Conservation (phyloP, 1,140 invertebrate genomes). For the Penaeus indicus region DNA sequence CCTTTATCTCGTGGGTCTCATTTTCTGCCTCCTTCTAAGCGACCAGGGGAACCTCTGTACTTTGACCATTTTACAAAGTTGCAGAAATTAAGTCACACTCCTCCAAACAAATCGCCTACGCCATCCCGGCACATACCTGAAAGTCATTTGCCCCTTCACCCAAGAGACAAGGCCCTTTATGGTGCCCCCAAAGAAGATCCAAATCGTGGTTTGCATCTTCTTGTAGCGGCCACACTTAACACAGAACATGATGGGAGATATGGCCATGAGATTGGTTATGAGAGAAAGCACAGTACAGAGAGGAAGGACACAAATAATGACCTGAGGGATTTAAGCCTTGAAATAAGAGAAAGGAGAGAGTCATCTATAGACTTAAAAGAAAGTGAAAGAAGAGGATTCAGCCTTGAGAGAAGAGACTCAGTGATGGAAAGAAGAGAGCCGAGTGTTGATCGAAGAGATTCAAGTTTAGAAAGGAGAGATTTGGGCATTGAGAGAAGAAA, state of each 20-base stretch:
- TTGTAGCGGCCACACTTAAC: constrained; percentile 22
- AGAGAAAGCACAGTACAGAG: constrained; percentile 19
- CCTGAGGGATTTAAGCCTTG: constrained; percentile 2
- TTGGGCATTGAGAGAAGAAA: constrained; percentile 36
- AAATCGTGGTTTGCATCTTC: constrained; percentile 41
- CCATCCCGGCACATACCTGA: constrained; percentile 10
- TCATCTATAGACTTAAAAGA: constrained; percentile 24
- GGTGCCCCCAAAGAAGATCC: constrained; percentile 45
- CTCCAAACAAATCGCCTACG: constrained; percentile 10
- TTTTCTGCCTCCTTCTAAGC: constrained; percentile 36
- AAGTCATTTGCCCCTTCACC: constrained; percentile 1
- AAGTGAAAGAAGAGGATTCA: constrained; percentile 1
- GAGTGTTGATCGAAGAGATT: constrained; percentile 32
- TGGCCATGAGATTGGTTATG: background rate
- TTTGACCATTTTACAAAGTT: constrained; percentile 31
- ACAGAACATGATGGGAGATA: constrained; percentile 17
- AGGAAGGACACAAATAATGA: background rate
- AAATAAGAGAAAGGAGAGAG: constrained; percentile 24
- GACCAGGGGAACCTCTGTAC: constrained; percentile 49
- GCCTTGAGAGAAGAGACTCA: constrained; percentile 29
- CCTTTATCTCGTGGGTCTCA: background rate
- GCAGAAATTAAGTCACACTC: constrained; percentile 32
- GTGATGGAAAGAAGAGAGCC: constrained; percentile 22
- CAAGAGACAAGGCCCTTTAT: constrained; percentile 24
- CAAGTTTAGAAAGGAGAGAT: constrained; percentile 36